Evolutionary conservation across 1,140 invertebrate species (phyloP), one percentile per base, ranked within the genome.

Genomic region (Sycophaga agraensis): DNA sequence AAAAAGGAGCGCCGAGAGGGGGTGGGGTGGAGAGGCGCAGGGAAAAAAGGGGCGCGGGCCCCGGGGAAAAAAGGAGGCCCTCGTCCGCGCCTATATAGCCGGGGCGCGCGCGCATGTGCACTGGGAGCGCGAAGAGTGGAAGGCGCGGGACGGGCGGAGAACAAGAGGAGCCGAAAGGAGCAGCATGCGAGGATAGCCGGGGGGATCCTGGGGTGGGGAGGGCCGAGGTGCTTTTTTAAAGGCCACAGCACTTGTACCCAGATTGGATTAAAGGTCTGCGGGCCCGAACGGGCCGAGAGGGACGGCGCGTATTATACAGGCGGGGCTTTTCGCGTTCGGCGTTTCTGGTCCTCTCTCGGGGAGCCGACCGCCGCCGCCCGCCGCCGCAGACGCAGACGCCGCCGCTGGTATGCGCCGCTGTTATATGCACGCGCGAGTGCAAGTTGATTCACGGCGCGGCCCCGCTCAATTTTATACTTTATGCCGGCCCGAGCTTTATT

Each of bases 261-360:
- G 66, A 75, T 74, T 70, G 73, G 73, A 73, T 77, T 75, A 75
- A 75, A 76, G 73, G 74, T 73, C 73, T 70, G 68, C 48, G 59
- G 60, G 34, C 35, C 55, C 14, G 19, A 24, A 22, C 0, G 59
- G 40, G 22, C 26, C 51, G 62, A 68, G 54, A 63, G 66, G 66
- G n/a, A 68, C 71, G 72, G 34, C 48, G 45, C 37, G 17, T 5
- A n/a, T 28, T 6, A 7, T 66, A 71, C 71, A 66, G 71, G 66
- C 40, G 19, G 28, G 24, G 57, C 21, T 51, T 59, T 59, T 45
- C 39, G 48, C 56, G 40, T 12, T 42, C 28, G 21, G 39, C 49
- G 46, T 53, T 53, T 54, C 51, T 35, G 51, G 35, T 53, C 24
- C 26, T 11, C n/a, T n/a, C n/a, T n/a, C n/a, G n/a, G n/a, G n/a